Conservation (phyloP, 2,888 invertebrate genomes). For the Scrobipalpa atriplicella region DNA sequence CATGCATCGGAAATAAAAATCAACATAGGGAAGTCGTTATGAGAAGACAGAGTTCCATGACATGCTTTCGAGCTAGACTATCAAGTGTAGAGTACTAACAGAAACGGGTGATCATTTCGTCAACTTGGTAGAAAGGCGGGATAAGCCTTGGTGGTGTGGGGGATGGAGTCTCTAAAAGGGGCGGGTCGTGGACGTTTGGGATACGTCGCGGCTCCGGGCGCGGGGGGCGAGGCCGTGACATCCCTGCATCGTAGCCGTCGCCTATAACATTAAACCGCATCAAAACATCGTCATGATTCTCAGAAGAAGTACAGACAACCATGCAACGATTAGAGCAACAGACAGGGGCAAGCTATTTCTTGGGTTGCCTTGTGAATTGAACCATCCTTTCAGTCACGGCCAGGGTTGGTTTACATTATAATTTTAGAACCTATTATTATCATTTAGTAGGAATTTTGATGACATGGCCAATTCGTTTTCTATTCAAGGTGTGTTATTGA, state of each 20-base stretch:
- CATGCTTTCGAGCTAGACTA: background rate
- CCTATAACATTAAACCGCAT: background rate
- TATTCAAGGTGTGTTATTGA: too few species aligned
- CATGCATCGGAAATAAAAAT: slow-evolving; percentile 4
- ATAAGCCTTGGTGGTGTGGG: background rate
- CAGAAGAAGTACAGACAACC: too few species aligned
- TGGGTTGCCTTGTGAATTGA: too few species aligned
- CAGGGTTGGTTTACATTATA: too few species aligned
- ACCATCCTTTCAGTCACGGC: too few species aligned
- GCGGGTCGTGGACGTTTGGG: background rate
- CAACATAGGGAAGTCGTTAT: background rate
- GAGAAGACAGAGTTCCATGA: background rate
- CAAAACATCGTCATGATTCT: too few species aligned
- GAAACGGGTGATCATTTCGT: background rate
- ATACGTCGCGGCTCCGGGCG: background rate
- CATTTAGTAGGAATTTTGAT: too few species aligned
- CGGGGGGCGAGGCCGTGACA: background rate
- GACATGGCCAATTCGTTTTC: too few species aligned
- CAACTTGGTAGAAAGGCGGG: background rate
- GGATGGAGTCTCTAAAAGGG: background rate
- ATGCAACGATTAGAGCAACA: too few species aligned
- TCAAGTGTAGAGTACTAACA: background rate
- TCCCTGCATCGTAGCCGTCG: too few species aligned
- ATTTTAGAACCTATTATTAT: too few species aligned
- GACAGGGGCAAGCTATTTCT: too few species aligned